Evolutionary conservation across 2,888 invertebrate genomes (phyloP), one percentile per base, ranked within the genome.

Genomic region (Ctena decussata): DNA sequence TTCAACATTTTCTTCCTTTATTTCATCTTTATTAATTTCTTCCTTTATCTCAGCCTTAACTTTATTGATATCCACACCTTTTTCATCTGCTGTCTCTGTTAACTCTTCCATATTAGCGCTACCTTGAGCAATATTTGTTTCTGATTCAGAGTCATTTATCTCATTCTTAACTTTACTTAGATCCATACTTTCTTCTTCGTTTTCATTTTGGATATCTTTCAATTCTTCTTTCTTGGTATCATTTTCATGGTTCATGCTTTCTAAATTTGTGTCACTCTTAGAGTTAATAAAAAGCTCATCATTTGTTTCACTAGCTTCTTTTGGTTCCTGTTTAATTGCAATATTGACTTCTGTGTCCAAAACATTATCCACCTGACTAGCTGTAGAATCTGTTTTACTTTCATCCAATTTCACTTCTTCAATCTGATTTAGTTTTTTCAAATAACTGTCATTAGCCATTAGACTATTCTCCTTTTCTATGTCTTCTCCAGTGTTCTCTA

Each of bases 1-100:
- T 57, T 80, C 49, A n/a, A 30, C 69, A 5, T 44, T 70, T 27
- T 41, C 84, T 30, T 57, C 75, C 30, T 81, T 71, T 46, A 77
- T 73, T 57, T 80, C 85, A 27, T 76, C 49, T 35, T 75, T 71
- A 18, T 76, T 35, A 12, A 60, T 65, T 39, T 76, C 76, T 32
- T 60, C 27, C 39, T 60, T 76, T 15, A 39, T 24, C 32, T 77
- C 77, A 18, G n/a, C 32, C 65, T 77, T 75, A 15, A 37, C 74
- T 11, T 44, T 24, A 27, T 57, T 27, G 27, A 2, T 30, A 30
- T 57, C 57, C 30, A 27, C 6, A 24, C 1, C n/a, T n/a, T n/a
- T n/a, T n/a, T n/a, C n/a, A n/a, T n/a, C n/a, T n/a, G n/a, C n/a
- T n/a, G n/a, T n/a, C n/a, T n/a, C n/a, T n/a, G n/a, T n/a, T n/a